Evolutionary conservation across 1,140 invertebrate genomes (phyloP).

Genomic region (Apis laboriosa): DNA sequence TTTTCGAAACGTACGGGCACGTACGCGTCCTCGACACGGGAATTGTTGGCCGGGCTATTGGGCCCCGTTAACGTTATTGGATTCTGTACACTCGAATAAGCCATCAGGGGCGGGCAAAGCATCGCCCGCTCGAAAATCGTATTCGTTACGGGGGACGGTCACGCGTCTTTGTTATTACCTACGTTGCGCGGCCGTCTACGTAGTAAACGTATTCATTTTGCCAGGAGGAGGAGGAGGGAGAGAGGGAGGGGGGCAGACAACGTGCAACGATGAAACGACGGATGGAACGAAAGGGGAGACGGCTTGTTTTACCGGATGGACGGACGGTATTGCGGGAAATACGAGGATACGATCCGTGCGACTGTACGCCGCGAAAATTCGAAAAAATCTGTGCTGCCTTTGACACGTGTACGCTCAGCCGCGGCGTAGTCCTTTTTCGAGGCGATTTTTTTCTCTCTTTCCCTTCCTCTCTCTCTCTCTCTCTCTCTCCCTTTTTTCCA

Average conservation of each 20-base stretch:
- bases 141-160: constrained; percentile 38
- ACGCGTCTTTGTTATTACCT: constrained; percentile 35
- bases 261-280: not conserved
- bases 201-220: not conserved
- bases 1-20: not conserved
- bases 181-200: constrained; percentile 16
- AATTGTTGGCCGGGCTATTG: constrained; percentile 32
- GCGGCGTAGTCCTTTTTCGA: no score
- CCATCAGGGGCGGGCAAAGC: constrained; percentile 25
- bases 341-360: no score
- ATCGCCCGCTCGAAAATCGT: constrained; percentile 36
- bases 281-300: no score
- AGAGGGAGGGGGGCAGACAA: not conserved
- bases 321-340: no score
- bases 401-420: no score
- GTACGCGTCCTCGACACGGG: constrained; percentile 33
- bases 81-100: constrained; percentile 42
- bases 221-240: no score
- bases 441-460: no score
- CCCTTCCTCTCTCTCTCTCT: no score
- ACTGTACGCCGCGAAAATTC: no score
- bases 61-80: constrained; percentile 37
- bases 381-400: no score
- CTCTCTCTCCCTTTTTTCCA: no score
- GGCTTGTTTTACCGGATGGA: not conserved